A percentile compares a stretch with the other conserved stretches of the same genome.
These are phyloP conservation scores for Astreopora myriophthalma DNA, from an alignment of 64 coral and sea anemone species.

Conservation along the genomic window DNA sequence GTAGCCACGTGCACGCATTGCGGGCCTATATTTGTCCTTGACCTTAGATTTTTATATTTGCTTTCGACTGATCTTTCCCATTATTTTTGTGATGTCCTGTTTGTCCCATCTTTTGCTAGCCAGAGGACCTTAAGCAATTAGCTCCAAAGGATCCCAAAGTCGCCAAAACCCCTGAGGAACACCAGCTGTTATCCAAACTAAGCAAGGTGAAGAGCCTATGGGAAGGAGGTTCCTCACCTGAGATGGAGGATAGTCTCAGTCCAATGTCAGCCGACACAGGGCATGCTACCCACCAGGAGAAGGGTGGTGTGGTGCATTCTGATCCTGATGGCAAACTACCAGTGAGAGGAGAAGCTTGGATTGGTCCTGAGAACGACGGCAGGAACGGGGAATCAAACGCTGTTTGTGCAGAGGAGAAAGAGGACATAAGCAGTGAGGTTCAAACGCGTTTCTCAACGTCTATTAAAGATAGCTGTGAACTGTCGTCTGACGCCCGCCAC, in stretches of 20 bases:
- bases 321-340: background rate
- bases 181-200: conserved; percentile 53
- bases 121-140: background rate
- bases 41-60: no score
- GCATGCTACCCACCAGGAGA: background rate
- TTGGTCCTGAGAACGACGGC: background rate
- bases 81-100: background rate
- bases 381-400: background rate
- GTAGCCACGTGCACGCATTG: no score
- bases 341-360: background rate
- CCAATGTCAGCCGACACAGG: background rate
- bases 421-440: background rate
- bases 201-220: conserved; percentile 50
- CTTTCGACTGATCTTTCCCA: no score
- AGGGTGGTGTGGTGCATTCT: background rate
- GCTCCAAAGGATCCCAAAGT: conserved; percentile 23
- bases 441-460: background rate
- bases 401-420: background rate
- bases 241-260: background rate
- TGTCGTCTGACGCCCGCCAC: no score
- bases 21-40: no score
- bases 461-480: background rate
- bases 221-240: background rate
- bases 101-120: background rate
- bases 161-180: conserved; percentile 50